Base-by-base conservation (phyloP, 1,140 invertebrate genomes). In the Dolichoris vasculosae region DNA sequence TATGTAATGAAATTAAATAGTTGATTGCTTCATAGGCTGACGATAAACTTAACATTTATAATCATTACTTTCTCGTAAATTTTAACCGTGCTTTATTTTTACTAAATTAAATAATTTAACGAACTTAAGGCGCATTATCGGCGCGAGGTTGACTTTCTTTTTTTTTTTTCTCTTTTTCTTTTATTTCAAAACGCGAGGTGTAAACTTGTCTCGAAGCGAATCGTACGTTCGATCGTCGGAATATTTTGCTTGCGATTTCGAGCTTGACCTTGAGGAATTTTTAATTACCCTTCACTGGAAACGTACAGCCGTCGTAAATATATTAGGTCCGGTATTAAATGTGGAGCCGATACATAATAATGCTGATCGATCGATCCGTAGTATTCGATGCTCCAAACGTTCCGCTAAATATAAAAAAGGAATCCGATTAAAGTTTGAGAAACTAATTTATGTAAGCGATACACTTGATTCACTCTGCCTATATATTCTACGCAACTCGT, bases 11-110 rank as follows among this genome's bases (percentile, higher is more conserved):
- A 77, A 83, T 83, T 83, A 64, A 77, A 76, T 48, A 43, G 38
- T 83, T 64, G 63, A 48, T 35, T n/a, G 35, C 71, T 83, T 30
- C 35, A 63, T 63, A 63, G 55, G 26, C 73, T 38, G 59, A 59
- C 40, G 51, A 83, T 83, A 64, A 83, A 83, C 76, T 83, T 73
- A 64, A 55, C 55, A 46, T 77, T 77, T 59, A 46, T 83, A 38
- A 55, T 82, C 48, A 32, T 64, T 81, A 20, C 30, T 23, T 46
- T 43, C 8, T 38, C 78, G 30, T 7, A 67, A 80, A 67, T 80
- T 67, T 80, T 35, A 38, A 79, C 20, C 20, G 17, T 43, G 9
- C 26, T n/a, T 78, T 63, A 38, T 69, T 69, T 69, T 69, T 38
- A 4, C 2, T 4, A 69, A 69, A 69, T 69, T 69, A 69, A 69